Evolutionary conservation across 2,888 invertebrate species (phyloP), one percentile per base, ranked within the genome.

Genomic region (Neoascia interrupta): DNA sequence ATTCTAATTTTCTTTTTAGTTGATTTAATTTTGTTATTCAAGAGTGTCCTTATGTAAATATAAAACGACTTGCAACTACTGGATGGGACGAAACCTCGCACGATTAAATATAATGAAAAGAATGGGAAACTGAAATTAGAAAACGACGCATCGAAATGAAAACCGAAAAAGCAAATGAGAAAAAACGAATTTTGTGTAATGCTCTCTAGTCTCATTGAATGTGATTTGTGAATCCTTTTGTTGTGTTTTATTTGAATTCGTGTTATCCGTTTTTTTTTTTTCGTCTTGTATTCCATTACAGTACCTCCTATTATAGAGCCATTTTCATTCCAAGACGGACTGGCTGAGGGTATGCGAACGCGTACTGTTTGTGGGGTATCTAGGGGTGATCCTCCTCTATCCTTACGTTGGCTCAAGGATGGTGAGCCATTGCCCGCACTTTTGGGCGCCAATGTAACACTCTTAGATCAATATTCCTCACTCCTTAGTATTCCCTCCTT

Each of bases 221-320:
- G 63, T 69, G 47, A 41, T 31, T 31, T n/a, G 58, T 60, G 45
- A 56, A 58, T 56, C 45, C 51, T 54, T 79, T 64, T 73, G 51
- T 68, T 68, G 47, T 63, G 66, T 63, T 21, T 39, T 70, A n/a
- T 69, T 63, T 70, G 66, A 37, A 60, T 75, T 81, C 72, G 73
- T 81, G 70, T 72, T 79, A 73, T 79, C 61, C 66, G 73, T 79
- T 79, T 68, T 72, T 72, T 86, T 83, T 86, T 85, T 86, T 86
- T 85, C 66, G 79, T 79, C 73, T 79, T 81, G 81, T 73, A 83
- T 75, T 84, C 69, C 81, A 83, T 90, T 91, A 88, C 93, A 94
- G 94, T 94, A 92, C 94, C 94, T 90, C 94, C 94, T 90, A 93
- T 93, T 91, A 94, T 94, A 92, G 94, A 94, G 92, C 93, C 94